Conservation (phyloP, 1,140 invertebrate species). For the Macrobrachium nipponense region DNA sequence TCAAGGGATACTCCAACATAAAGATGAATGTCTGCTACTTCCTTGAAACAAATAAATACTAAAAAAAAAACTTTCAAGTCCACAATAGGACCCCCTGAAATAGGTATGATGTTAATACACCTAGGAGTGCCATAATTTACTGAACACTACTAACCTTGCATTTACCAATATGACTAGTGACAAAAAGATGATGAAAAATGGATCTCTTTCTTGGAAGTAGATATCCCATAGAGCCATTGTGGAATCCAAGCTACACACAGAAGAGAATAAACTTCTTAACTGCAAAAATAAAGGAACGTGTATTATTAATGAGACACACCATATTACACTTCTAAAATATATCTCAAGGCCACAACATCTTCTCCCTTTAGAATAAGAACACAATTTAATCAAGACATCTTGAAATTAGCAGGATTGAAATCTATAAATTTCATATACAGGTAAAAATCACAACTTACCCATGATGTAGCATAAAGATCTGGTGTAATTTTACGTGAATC, state of each 20-base stretch:
- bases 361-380: too few relatives aligned
- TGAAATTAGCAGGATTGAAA: not conserved
- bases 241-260: slow-evolving; percentile 86
- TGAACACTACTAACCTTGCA: slow-evolving; percentile 76
- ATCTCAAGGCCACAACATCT: too few relatives aligned
- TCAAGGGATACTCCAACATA: too few relatives aligned
- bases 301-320: not conserved
- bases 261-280: slow-evolving; percentile 91
- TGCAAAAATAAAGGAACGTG: slow-evolving; percentile 66
- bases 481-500: slow-evolving; percentile 95
- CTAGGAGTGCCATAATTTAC: too few relatives aligned
- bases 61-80: too few relatives aligned
- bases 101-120: too few relatives aligned
- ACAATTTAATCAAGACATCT: too few relatives aligned
- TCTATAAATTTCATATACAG: not conserved
- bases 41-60: too few relatives aligned
- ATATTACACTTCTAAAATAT: too few relatives aligned
- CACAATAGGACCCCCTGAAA: too few relatives aligned
- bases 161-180: slow-evolving; percentile 96
- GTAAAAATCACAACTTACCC: slow-evolving; percentile 74
- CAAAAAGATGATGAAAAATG: slow-evolving; percentile 96
- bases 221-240: slow-evolving; percentile 96
- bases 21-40: too few relatives aligned
- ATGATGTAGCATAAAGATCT: slow-evolving; percentile 88
- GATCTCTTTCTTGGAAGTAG: slow-evolving; percentile 96